Evolutionary conservation across 2,888 invertebrate species (phyloP), one percentile per base, ranked within the genome.

Genomic region (Druceiella hillmani): DNA sequence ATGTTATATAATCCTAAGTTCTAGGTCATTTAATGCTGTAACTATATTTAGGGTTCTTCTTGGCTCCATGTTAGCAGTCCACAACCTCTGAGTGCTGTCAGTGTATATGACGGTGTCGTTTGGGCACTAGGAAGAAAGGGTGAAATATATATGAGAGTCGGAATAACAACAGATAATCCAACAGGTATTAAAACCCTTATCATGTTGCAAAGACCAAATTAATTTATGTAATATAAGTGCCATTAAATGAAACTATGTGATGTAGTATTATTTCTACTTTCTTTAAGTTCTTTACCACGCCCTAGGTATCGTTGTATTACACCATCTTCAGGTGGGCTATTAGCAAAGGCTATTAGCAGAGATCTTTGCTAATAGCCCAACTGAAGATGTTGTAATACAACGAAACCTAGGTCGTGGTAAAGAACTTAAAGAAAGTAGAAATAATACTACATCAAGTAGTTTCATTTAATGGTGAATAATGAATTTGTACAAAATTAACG

Each of bases 111-210:
- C 10, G 77, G 81, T 12, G 64, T 73, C 12, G 81, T 89, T 17
- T 94, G 94, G 94, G 87, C 87, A 0, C 79, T 89, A 10, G 89
- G 89, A 0, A 79, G 82, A 52, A 90, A 87, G 65, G 93, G 93
- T 22, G 84, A 87, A 48, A 79, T 87, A 3, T 91, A 84, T 59
- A 86, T 81, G 65, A 74, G 93, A 49, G 75, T 81, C 52, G 89
- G 87, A 10, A 80, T 91, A 26, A 79, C 76, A 4, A 60, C 67
- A 46, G 74, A 79, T 16, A 83, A 80, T 56, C 79, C 83, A 1
- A 66, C 75, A 49, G 81, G 78, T 59, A 56, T 32, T 32, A 4
- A 17, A 17, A 4, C 16, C 5, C 17, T 3, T 12, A 25, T 7
- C 3, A 11, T 25, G 25, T 25, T 3, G 25, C 25, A 7, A 20